phyloP scores from a whole-genome alignment of 1,140 invertebrate species.

The Microplitis demolitor region DNA sequence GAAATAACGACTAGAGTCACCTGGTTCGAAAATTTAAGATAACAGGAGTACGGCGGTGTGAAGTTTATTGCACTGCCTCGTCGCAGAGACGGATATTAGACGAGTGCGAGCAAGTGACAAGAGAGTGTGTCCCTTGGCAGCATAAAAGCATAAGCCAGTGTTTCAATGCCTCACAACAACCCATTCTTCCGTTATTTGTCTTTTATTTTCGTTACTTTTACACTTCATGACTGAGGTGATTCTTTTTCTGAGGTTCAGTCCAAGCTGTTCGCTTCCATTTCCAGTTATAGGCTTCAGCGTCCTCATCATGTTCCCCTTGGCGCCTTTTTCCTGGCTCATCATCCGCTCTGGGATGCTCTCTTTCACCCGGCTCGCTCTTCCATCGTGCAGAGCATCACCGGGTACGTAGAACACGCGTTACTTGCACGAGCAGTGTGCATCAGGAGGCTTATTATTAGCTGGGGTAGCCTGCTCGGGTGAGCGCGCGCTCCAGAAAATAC shows the following conservation, averaged over 20 bases:
- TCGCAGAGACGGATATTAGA: background rate
- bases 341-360: slow-evolving; percentile 18
- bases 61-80: background rate
- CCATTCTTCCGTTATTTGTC: slow-evolving; percentile 10
- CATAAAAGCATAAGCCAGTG: no score
- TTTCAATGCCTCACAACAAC: no score
- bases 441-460: slow-evolving; percentile 6
- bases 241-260: no score
- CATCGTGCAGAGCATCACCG: background rate
- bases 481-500: slow-evolving; percentile 1
- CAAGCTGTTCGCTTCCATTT: background rate
- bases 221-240: no score
- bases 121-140: background rate
- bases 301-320: background rate
- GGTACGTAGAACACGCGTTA: background rate
- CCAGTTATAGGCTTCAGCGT: background rate
- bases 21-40: slow-evolving; percentile 11
- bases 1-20: background rate
- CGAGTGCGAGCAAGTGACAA: background rate
- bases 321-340: slow-evolving; percentile 2
- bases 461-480: background rate
- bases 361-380: slow-evolving; percentile 18
- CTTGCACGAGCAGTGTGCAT: slow-evolving; percentile 14
- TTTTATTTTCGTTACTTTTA: background rate
- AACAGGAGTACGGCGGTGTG: slow-evolving; percentile 8